phyloP scores from a whole-genome alignment of 2,113 vertebrate genomes.

The Mobula hypostoma region DNA sequence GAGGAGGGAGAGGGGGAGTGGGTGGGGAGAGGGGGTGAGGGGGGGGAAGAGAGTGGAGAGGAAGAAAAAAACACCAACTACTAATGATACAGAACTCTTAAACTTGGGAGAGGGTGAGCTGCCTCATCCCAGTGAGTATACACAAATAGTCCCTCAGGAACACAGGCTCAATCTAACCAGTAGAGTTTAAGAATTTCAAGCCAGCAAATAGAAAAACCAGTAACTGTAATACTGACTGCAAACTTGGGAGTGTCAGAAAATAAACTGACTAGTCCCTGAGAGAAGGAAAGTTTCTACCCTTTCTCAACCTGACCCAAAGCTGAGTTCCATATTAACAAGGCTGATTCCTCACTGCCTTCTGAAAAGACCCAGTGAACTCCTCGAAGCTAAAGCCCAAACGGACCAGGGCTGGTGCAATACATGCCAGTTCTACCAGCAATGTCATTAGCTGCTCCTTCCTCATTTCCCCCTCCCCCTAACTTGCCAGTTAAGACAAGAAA shows the following conservation, averaged over 20 bases:
- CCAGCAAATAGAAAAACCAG: not conserved
- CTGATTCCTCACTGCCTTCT: not conserved
- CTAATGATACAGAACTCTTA: not conserved
- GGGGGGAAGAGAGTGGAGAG: not conserved
- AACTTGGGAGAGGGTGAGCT: not conserved
- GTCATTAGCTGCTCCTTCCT: too few relatives aligned
- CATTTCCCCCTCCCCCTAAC: too few relatives aligned
- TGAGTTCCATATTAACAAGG: not conserved
- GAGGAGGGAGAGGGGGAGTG: too few relatives aligned
- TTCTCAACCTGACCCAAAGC: not conserved
- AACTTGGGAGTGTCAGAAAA: not conserved
- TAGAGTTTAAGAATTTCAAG: not conserved
- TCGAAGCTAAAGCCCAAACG: not conserved
- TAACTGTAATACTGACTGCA: not conserved
- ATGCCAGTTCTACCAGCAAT: not conserved
- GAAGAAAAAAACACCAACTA: not conserved
- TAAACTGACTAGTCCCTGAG: not conserved
- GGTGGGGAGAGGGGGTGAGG: too few relatives aligned
- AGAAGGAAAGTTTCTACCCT: not conserved
- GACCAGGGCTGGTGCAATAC: not conserved
- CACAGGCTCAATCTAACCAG: not conserved
- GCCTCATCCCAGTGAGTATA: not conserved
- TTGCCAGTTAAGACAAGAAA: too few relatives aligned
- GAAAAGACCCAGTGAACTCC: not conserved
- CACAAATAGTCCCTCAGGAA: not conserved